phyloP scores from a whole-genome alignment of 2,888 invertebrate genomes.

The Ferrisia virgata region DNA sequence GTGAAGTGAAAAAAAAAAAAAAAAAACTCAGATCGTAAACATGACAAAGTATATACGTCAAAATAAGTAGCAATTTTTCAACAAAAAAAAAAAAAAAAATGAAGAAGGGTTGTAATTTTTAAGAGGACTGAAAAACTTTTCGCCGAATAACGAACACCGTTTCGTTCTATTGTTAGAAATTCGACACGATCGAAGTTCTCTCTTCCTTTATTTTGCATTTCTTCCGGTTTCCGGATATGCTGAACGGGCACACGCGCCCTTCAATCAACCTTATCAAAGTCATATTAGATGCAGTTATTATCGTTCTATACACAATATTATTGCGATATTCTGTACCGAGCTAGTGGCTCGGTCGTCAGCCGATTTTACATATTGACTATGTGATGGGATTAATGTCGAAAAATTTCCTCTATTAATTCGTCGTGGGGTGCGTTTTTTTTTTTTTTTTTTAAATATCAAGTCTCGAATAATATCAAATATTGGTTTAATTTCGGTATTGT shows the following conservation, averaged over 20 bases:
- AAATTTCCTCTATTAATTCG: background rate
- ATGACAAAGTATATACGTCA: slow-evolving; percentile 39
- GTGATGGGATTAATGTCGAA: background rate
- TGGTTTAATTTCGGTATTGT: too few species aligned
- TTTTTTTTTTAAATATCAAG: too few species aligned
- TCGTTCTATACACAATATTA: background rate
- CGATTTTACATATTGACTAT: background rate
- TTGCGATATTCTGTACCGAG: too few species aligned
- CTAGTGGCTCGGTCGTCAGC: background rate
- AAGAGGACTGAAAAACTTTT: background rate
- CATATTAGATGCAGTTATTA: slow-evolving; percentile 34
- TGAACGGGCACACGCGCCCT: slow-evolving; percentile 25
- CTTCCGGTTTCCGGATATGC: slow-evolving; percentile 42
- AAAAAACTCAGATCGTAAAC: slow-evolving; percentile 26
- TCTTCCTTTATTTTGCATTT: slow-evolving; percentile 25
- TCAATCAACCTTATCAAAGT: slow-evolving; percentile 37
- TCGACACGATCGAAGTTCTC: slow-evolving; percentile 27
- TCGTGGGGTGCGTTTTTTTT: background rate
- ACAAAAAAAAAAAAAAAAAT: too few species aligned
- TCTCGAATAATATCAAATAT: too few species aligned
- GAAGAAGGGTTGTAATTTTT: slow-evolving; percentile 32
- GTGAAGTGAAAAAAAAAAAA: background rate
- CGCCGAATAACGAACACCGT: slow-evolving; percentile 13
- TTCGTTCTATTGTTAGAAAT: slow-evolving; percentile 38
- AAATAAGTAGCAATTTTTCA: slow-evolving; percentile 39